Base-by-base conservation (phyloP, 23 tunicate species). In the Phallusia fumigata region DNA sequence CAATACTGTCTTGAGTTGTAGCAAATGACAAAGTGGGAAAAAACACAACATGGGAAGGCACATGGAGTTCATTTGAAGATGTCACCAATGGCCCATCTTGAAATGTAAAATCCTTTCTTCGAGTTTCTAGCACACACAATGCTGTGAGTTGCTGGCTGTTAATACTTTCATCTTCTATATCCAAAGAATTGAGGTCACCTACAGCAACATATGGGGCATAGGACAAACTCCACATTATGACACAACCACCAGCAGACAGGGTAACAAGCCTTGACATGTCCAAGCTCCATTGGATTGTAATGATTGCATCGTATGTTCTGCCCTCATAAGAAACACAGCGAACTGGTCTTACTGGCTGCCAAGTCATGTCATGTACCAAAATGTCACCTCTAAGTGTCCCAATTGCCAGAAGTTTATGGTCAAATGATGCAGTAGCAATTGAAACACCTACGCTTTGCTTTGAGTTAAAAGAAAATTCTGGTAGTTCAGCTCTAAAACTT, bases 301-400 rank as follows among this genome's bases (percentile, higher is more conserved):
- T 24, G 79, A 91, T 91, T 30, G 80, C 28, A 74, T 86, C 90
- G 65, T 34, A 33, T 19, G 65, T 73, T 50, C 82, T 91, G 0
- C 90, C 90, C 2, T 64, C 84, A 79, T 21, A 86, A 19, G 86
- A 73, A 36, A 86, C 96, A 79, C 87, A 82, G 2, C 88, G 82
- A 13, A 83, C 51, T 31, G 84, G 88, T n/a, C 75, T 75, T 47
- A 69, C 83, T 74, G 86, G 84, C 19, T 83, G 33, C 84, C 84
- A 89, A 18, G 73, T 74, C 65, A 86, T 35, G 65, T 91, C 86
- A 86, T 91, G 87, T n/a, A 91, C 90, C 35, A 86, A 65, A 21
- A 91, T 64, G 64, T 91, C 96, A 79, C 96, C 96, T 58, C 84
- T 78, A 36, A n/a, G 83, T 19, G 96, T 69, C 8, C 96, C 96